Evolutionary conservation across 1,140 invertebrate genomes (phyloP), one percentile per base, ranked within the genome.

Genomic region (Drosophila carrolli): DNA sequence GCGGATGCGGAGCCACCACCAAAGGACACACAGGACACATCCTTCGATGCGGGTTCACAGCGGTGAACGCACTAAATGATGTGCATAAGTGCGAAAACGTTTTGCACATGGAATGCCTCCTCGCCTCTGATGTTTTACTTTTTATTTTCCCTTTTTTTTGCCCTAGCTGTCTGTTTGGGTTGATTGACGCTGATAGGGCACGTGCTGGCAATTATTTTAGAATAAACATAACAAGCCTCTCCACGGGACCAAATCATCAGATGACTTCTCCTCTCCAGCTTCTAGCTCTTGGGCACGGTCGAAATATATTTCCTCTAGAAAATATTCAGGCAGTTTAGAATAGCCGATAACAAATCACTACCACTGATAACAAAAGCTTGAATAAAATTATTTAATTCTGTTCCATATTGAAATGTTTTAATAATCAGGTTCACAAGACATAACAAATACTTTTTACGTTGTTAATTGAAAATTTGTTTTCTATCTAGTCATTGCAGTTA

Each of bases 101-200:
- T 73, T 78, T 51, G 57, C 56, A 53, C 47, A 51, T 57, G 19
- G 67, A 43, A 29, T 23, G 60, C 11, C 38, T 23, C 43, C 35
- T 35, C 47, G 35, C 14, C 50, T 40, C 40, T 40, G 48, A 29
- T 58, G 19, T 29, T 16, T 46, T 55, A 13, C 38, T 6, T 46
- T 14, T 14, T 37, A 14, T 32, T 51, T 51, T 16, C 2, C 16
- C 2, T 50, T 51, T 35, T 51, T 19, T 27, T 27, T 27, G 29
- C 51, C 13, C 11, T 44, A 47, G 35, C 23, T 48, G 29, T 53
- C 37, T 83, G 80, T 81, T 90, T 89, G 74, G 47, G 41, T 88
- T 89, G 84, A 89, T 89, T 89, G 77, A 78, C 86, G 88, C 81
- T 91, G 88, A 91, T 91, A 91, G 72, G 71, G 78, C 88, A 91